Conservation (phyloP, 2,113 vertebrate species). For the Aptenodytes patagonicus region DNA sequence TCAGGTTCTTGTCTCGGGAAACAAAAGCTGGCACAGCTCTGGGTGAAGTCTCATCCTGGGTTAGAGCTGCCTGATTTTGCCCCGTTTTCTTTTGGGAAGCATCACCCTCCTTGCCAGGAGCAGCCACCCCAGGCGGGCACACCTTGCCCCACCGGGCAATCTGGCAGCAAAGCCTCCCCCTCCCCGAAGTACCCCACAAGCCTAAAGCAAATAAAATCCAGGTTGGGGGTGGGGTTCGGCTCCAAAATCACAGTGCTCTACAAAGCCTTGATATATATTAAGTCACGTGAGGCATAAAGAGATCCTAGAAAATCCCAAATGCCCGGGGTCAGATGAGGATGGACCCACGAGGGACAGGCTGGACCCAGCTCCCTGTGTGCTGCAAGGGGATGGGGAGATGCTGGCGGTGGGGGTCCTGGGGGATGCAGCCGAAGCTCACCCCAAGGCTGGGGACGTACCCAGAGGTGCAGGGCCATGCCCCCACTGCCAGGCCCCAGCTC, state of each 20-base stretch:
- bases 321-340: fast-evolving
- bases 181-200: fast-evolving
- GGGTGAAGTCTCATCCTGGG: not conserved
- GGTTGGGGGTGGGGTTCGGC: not conserved
- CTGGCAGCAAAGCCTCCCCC: no score
- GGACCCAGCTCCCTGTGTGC: not conserved
- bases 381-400: fast-evolving
- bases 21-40: not conserved
- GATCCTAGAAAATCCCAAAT: not conserved
- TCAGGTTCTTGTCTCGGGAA: not conserved
- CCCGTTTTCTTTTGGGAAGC: not conserved
- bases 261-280: not conserved
- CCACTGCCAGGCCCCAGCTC: not conserved
- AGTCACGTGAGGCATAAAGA: not conserved
- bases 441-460: no score
- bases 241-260: not conserved
- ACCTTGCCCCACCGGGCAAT: fast-evolving
- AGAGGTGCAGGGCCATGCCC: not conserved
- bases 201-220: not conserved
- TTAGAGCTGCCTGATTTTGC: not conserved
- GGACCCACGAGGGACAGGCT: fast-evolving
- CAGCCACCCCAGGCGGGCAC: fast-evolving
- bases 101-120: not conserved
- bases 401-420: fast-evolving
- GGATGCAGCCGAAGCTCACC: not conserved